These are phyloP conservation scores for Nesogale talazaci DNA, from an alignment of 2,113 vertebrate species.

Conservation along the genomic window DNA sequence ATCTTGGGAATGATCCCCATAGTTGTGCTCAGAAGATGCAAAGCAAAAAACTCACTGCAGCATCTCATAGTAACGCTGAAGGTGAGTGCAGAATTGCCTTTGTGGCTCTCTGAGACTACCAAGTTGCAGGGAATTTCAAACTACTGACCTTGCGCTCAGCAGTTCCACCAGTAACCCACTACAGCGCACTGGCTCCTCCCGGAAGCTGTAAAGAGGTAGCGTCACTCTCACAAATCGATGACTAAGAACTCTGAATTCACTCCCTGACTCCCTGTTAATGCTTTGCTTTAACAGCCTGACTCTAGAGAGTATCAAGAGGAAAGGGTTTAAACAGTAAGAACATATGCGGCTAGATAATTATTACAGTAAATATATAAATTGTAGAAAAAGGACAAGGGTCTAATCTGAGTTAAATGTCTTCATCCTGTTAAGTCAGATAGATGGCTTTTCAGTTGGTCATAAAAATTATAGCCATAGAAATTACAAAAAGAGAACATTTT, in stretches of 20 bases:
- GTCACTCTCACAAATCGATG: not conserved
- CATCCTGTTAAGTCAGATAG: not conserved
- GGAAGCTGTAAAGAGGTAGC: too few species aligned
- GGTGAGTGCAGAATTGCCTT: too few species aligned
- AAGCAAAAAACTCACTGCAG: too few species aligned
- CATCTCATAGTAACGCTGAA: too few species aligned
- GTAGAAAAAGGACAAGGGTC: not conserved
- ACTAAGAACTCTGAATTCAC: too few species aligned
- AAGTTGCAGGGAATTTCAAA: too few species aligned
- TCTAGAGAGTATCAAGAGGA: not conserved
- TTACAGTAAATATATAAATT: not conserved
- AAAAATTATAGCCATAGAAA: not conserved
- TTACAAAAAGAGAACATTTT: not conserved
- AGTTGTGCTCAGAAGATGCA: not conserved
- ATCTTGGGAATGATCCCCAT: not conserved
- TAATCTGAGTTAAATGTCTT: not conserved
- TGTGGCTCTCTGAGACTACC: too few species aligned
- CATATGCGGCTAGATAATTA: not conserved
- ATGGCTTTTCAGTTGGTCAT: not conserved
- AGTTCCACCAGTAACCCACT: too few species aligned
- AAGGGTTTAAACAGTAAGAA: not conserved
- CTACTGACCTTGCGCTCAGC: too few species aligned
- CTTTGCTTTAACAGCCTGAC: not conserved
- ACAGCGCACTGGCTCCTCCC: too few species aligned
- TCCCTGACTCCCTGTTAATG: too few species aligned